Percentiles rank a stretch among this genome's conserved stretches.
Evolutionary conservation across 1,140 invertebrate species (phyloP).

Genomic region (Papilio polyxenes): DNA sequence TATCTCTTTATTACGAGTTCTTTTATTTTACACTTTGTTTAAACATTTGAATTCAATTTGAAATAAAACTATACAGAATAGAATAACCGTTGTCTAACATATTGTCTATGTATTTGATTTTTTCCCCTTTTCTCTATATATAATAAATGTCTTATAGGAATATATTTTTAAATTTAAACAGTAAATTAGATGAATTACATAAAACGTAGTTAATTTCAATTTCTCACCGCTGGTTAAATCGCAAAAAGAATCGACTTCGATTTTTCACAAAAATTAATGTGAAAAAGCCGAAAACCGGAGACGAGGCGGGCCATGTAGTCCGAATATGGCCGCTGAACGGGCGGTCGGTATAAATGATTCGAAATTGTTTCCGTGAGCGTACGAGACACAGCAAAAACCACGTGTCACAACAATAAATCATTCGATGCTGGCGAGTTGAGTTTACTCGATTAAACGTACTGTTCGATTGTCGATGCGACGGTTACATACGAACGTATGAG

Average conservation of each 20-base stretch:
- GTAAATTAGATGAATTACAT: conserved; percentile 28
- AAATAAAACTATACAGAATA: too few species aligned
- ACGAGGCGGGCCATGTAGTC: conserved; percentile 50
- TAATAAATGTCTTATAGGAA: too few species aligned
- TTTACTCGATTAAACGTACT: conserved; percentile 73
- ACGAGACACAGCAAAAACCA: conserved; percentile 67
- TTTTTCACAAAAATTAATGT: conserved; percentile 68
- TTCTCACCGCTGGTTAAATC: conserved; percentile 49
- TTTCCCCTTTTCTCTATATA: too few species aligned
- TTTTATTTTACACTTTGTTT: neutral
- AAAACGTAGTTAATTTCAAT: conserved; percentile 56
- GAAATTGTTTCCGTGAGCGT: conserved; percentile 74
- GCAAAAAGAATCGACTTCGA: conserved; percentile 52
- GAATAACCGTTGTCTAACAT: too few species aligned
- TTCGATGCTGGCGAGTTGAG: conserved; percentile 60
- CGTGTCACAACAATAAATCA: conserved; percentile 78
- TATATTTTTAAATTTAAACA: neutral
- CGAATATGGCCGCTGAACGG: conserved; percentile 63
- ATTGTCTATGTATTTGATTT: too few species aligned
- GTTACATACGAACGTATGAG: conserved; percentile 50
- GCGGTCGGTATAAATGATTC: conserved; percentile 72
- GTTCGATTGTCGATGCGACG: conserved; percentile 68
- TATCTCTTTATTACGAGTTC: neutral
- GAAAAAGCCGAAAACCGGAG: conserved; percentile 60
- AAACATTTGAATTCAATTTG: neutral